These are phyloP conservation scores for Thymallus thymallus DNA, from an alignment of 2,113 vertebrate species.

Conservation along the genomic window DNA sequence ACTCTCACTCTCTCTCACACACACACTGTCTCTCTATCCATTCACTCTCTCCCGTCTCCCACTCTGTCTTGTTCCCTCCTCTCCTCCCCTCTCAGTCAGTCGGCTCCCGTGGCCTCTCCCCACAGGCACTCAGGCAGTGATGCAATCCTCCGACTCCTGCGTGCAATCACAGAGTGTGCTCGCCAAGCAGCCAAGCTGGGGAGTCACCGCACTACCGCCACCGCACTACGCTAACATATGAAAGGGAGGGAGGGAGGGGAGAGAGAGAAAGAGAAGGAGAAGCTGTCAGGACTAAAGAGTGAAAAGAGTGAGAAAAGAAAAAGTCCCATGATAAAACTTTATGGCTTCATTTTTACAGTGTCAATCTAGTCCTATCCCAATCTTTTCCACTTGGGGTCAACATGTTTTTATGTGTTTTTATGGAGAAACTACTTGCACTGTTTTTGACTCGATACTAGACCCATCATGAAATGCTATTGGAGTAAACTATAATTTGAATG, in stretches of 20 bases:
- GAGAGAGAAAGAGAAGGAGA: conserved; percentile 47
- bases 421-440: not conserved
- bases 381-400: conserved; percentile 26
- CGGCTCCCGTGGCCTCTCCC: not conserved
- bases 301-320: conserved; percentile 12
- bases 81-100: conserved; percentile 7
- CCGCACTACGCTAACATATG: conserved; percentile 47
- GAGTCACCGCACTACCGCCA: conserved; percentile 45
- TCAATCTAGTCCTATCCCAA: conserved; percentile 19
- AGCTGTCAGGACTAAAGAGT: conserved; percentile 23
- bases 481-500: not conserved
- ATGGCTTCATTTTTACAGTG: conserved; percentile 40
- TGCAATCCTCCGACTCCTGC: conserved; percentile 70
- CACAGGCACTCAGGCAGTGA: not conserved
- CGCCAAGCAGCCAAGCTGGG: conserved; percentile 58
- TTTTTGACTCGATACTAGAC: conserved; percentile 4
- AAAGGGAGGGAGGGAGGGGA: conserved; percentile 32
- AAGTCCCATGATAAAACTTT: conserved; percentile 42
- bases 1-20: not conserved
- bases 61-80: not conserved
- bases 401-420: conserved; percentile 15
- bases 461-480: not conserved
- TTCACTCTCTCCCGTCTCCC: not conserved
- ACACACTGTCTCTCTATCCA: not conserved
- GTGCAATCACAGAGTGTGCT: conserved; percentile 67